Evolutionary conservation across 2,888 invertebrate species (phyloP).

Genomic region (Plemyria rubiginata): DNA sequence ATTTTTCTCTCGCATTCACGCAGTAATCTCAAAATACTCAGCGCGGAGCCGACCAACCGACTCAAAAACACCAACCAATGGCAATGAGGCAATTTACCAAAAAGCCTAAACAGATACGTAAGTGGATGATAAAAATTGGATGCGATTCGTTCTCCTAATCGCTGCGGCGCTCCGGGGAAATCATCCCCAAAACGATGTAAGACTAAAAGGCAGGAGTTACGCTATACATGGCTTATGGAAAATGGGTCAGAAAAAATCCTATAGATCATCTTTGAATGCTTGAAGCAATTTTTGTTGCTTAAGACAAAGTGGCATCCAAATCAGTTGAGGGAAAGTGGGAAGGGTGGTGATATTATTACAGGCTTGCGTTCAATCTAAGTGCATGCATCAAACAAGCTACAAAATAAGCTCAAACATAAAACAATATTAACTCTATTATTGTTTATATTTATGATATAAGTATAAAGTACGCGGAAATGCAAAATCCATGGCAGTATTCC

Average conservation of each 20-base stretch:
- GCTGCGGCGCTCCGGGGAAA: slow-evolving; percentile 69
- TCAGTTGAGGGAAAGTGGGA: too few species aligned
- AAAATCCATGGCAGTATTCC: too few species aligned
- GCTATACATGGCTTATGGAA: slow-evolving; percentile 15
- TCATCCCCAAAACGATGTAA: slow-evolving; percentile 60
- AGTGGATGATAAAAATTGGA: slow-evolving; percentile 76
- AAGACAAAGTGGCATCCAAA: too few species aligned
- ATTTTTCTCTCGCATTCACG: background rate
- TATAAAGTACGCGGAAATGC: too few species aligned
- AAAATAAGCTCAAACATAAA: too few species aligned
- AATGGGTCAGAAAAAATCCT: slow-evolving; percentile 4
- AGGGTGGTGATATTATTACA: too few species aligned
- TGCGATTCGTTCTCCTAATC: slow-evolving; percentile 68
- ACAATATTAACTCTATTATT: too few species aligned
- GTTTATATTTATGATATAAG: too few species aligned
- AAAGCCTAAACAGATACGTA: slow-evolving; percentile 61
- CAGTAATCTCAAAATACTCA: slow-evolving; percentile 26
- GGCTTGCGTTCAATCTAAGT: too few species aligned
- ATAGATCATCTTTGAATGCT: background rate
- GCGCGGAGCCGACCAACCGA: slow-evolving; percentile 32
- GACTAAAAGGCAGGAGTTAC: slow-evolving; percentile 20
- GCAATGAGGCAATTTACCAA: slow-evolving; percentile 58
- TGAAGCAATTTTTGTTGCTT: too few species aligned
- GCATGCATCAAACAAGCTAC: too few species aligned
- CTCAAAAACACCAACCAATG: slow-evolving; percentile 19